phyloP scores from a whole-genome alignment of 2,797 vertebrate genomes.

The Meda fulgida region DNA sequence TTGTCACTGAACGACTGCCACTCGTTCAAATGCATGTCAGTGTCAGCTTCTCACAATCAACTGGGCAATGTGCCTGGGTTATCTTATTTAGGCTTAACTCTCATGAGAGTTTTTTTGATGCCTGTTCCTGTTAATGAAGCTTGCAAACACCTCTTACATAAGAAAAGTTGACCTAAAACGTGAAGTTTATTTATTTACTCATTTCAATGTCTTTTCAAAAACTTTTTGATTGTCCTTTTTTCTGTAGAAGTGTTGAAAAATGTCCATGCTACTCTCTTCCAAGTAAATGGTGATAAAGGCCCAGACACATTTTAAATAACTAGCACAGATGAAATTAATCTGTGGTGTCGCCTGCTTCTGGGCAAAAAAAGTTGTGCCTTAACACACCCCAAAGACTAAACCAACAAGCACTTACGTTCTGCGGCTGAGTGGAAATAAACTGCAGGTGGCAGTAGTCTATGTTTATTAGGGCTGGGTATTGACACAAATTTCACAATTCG shows the following conservation, averaged over 20 bases:
- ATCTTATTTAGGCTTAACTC: constrained; percentile 10
- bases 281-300: background rate
- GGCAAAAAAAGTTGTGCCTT: background rate
- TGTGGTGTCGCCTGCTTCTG: no score
- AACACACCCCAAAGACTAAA: background rate
- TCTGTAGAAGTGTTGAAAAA: background rate
- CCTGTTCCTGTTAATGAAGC: constrained; percentile 2
- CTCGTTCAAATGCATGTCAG: background rate
- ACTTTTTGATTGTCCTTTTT: background rate
- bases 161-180: no score
- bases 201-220: background rate
- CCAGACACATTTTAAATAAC: background rate
- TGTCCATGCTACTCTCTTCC: background rate
- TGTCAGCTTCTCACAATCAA: background rate
- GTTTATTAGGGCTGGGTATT: no score
- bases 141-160: background rate
- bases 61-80: constrained; percentile 1
- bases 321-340: background rate
- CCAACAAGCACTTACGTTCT: background rate
- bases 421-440: background rate
- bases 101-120: background rate
- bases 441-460: background rate
- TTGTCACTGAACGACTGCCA: background rate
- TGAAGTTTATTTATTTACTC: background rate
- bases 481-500: no score